Evolutionary conservation across 2,797 vertebrate species (phyloP), one percentile per base, ranked within the genome.

Genomic region (Smutsia temminckii): DNA sequence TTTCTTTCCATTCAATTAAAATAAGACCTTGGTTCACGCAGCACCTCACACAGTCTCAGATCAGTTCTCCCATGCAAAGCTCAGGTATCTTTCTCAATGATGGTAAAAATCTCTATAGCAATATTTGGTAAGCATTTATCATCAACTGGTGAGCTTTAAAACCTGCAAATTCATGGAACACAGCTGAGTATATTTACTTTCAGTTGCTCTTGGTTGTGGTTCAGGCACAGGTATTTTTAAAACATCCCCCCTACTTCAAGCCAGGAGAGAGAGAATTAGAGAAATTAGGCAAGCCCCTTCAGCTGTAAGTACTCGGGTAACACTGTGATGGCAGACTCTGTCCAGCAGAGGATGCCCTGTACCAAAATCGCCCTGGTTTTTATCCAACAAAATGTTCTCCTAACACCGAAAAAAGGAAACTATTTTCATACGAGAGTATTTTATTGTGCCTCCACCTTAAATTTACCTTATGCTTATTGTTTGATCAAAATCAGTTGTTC

Each of bases 321-420:
- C 89, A 34, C 66, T 97, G 97, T 91, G 96, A 94, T 68, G 49
- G 12, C 29, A 88, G 69, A 59, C n/a, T 95, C 51, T 96, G 74
- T 63, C 97, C 98, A 98, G 97, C 94, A 98, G 98, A 98, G 98
- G 94, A 89, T 64, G 95, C 87, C 79, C 95, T 97, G 79, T 40
- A 51, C 95, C 97, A 88, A 85, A 2, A 42, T 96, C 80, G 51
- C 37, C 40, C 74, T 75, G 42, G 9, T 81, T 91, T 95, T 87
- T 42, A 66, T 16, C n/a, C 9, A 69, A 66, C 8, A 69, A 75
- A 81, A 86, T 53, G 32, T 18, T 91, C 57, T 80, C 18, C 78
- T 78, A 93, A 74, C 46, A 46, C 13, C 68, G 37, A 29, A 61
- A 32, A 40, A 55, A 68, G 29, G 40, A 42, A 63, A 86, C 4